Evolutionary conservation across 2,797 vertebrate species (phyloP).

Genomic region (Acridotheres tristis): DNA sequence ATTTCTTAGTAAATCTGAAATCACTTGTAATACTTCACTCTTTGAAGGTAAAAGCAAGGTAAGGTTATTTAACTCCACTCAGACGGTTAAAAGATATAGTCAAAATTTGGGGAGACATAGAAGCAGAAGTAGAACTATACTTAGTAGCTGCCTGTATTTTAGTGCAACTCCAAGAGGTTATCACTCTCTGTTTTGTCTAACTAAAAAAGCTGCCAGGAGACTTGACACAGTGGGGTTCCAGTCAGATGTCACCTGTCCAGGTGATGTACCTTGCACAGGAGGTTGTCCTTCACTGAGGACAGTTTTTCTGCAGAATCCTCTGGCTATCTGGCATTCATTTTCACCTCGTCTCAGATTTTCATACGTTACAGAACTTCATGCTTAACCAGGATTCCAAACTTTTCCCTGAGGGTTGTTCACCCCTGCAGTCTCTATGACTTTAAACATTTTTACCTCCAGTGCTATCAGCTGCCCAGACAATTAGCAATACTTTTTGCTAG

Average conservation of each 20-base stretch:
- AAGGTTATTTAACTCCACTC: background rate
- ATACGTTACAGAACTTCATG: background rate
- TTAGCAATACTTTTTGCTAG: background rate
- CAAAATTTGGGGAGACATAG: background rate
- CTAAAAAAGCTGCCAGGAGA: background rate
- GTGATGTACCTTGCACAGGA: background rate
- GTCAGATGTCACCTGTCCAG: background rate
- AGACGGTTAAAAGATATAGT: background rate
- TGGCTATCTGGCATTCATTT: background rate
- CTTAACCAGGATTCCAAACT: background rate
- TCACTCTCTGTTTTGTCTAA: background rate
- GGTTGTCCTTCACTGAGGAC: background rate
- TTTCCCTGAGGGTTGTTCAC: background rate
- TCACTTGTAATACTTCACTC: background rate
- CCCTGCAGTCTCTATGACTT: background rate
- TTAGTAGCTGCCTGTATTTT: background rate
- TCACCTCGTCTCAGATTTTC: background rate
- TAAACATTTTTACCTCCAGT: background rate
- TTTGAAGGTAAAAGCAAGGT: background rate
- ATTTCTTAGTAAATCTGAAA: background rate
- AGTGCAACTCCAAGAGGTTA: background rate
- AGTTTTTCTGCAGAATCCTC: background rate
- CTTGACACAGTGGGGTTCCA: background rate
- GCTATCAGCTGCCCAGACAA: background rate
- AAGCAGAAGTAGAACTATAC: background rate